A percentile compares a stretch with the other conserved stretches of the same genome.
These are phyloP conservation scores for Pseudolaguvia tuberculata DNA, from an alignment of 2,113 vertebrate species.

Conservation along the genomic window DNA sequence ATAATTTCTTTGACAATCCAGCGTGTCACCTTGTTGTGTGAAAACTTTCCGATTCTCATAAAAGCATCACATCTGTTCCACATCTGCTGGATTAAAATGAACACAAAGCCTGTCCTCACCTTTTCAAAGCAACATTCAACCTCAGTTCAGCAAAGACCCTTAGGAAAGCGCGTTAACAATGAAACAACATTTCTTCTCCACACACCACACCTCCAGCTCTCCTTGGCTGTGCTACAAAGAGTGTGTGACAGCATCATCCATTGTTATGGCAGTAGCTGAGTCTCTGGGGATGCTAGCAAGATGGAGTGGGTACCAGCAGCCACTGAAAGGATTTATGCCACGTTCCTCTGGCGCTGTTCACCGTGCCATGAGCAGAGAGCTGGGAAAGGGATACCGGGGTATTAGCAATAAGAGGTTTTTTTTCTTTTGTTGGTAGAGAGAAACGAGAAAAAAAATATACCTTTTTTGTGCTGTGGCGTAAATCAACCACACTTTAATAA, in stretches of 20 bases:
- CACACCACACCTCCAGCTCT: constrained; percentile 22
- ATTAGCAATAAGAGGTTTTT: constrained; percentile 4
- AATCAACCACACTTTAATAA: neutral
- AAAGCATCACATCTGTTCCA: constrained; percentile 7
- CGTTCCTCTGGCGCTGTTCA: neutral
- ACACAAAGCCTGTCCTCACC: constrained; percentile 27
- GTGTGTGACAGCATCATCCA: constrained; percentile 37
- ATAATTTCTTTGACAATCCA: neutral
- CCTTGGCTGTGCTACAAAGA: constrained; percentile 30
- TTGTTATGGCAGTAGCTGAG: constrained; percentile 33
- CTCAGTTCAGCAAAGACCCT: constrained; percentile 14
- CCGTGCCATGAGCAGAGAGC: neutral
- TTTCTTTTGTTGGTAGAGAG: neutral
- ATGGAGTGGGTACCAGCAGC: constrained; percentile 29
- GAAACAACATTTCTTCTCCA: constrained; percentile 29
- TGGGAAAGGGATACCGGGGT: constrained; percentile 5
- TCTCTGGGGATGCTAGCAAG: constrained; percentile 36
- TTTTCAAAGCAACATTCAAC: constrained; percentile 15
- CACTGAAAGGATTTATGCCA: constrained; percentile 42
- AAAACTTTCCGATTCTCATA: neutral
- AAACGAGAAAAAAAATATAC: neutral
- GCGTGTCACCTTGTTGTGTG: neutral
- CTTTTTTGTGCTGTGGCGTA: neutral
- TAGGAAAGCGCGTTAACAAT: constrained; percentile 31
- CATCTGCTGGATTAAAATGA: constrained; percentile 7